A percentile compares a stretch with the other conserved stretches of the same genome.
These are phyloP conservation scores for Samia ricini DNA, from an alignment of 1,140 invertebrate species.

Conservation along the genomic window DNA sequence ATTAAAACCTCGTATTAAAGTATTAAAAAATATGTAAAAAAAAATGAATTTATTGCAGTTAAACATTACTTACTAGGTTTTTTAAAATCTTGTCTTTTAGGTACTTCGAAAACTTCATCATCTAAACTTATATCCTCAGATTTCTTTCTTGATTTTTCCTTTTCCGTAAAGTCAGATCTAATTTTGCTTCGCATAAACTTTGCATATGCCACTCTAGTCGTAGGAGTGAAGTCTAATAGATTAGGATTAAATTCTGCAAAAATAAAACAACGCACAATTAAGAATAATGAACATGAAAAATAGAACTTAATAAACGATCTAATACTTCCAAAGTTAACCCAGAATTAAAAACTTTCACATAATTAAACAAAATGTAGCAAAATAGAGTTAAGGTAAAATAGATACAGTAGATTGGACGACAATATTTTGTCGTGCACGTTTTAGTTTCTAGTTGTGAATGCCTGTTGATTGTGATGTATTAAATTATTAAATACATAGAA, in stretches of 20 bases:
- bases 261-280: conserved; percentile 7
- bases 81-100: neutral
- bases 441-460: too few relatives aligned
- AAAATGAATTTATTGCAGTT: neutral
- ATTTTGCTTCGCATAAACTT: conserved; percentile 89
- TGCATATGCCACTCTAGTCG: conserved; percentile 88
- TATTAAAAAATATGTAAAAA: neutral
- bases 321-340: too few relatives aligned
- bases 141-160: conserved; percentile 43
- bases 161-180: conserved; percentile 75
- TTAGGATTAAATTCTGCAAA: conserved; percentile 88
- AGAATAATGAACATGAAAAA: neutral
- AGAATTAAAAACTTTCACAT: too few relatives aligned
- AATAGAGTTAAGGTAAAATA: too few relatives aligned
- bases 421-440: too few relatives aligned
- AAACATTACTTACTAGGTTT: conserved; percentile 2
- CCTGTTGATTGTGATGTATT: too few relatives aligned
- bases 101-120: conserved; percentile 6
- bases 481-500: too few relatives aligned
- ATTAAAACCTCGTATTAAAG: neutral
- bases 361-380: too few relatives aligned
- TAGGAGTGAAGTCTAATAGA: conserved; percentile 83
- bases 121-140: conserved; percentile 43
- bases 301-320: neutral
- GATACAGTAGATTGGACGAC: too few relatives aligned